Percentiles rank a stretch among this genome's conserved stretches.
phyloP scores from a whole-genome alignment of 2,888 invertebrate genomes.

The Ctenicera cuprea region DNA sequence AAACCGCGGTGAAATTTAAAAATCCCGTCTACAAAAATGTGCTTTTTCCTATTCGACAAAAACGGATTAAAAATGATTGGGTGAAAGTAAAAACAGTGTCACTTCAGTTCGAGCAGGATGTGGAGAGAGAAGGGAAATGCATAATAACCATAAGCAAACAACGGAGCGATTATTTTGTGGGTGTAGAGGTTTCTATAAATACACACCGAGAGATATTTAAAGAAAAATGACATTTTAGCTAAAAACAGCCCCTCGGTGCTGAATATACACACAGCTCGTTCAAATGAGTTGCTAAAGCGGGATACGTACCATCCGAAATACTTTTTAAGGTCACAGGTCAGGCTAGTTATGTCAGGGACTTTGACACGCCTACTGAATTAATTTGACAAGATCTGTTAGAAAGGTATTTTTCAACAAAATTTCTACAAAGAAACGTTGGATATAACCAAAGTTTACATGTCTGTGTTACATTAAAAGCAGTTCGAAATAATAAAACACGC shows the following conservation, averaged over 20 bases:
- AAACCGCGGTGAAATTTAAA: slow-evolving; percentile 24
- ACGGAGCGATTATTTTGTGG: no score
- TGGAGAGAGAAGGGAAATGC: slow-evolving; percentile 11
- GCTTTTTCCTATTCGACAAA: slow-evolving; percentile 18
- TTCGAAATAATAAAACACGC: neutral
- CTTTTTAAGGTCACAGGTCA: slow-evolving; percentile 27
- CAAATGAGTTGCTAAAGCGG: slow-evolving; percentile 2
- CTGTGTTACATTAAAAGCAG: neutral
- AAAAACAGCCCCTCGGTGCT: slow-evolving; percentile 7
- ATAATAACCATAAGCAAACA: neutral
- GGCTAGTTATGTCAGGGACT: slow-evolving; percentile 2
- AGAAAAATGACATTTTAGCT: slow-evolving; percentile 19
- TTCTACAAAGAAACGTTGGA: neutral
- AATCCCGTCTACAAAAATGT: slow-evolving; percentile 15
- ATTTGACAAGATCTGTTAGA: slow-evolving; percentile 22
- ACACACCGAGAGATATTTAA: slow-evolving; percentile 21
- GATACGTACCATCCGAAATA: neutral
- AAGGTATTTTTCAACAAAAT: neutral
- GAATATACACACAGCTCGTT: neutral
- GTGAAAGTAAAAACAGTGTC: slow-evolving; percentile 28
- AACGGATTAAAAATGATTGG: neutral
- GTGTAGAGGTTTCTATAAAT: slow-evolving; percentile 23
- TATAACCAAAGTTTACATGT: neutral
- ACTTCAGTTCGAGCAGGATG: neutral
- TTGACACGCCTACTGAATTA: slow-evolving; percentile 24